Base-by-base conservation (phyloP, 2,888 invertebrate genomes). In the Priocnemis perturbator region DNA sequence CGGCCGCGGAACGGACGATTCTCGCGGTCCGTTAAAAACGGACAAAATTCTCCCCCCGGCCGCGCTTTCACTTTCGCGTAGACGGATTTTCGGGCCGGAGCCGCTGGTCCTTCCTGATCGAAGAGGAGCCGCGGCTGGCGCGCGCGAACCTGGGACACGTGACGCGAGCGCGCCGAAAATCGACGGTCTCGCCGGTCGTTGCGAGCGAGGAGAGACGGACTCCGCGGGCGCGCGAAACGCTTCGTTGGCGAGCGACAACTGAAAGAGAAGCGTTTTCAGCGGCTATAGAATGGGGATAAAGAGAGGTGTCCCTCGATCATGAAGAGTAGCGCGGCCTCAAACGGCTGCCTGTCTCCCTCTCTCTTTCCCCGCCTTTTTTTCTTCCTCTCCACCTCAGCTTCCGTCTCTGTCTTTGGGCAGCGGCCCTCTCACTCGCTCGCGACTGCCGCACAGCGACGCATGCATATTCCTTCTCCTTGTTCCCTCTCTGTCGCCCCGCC, bases 171-270 rank as follows among this genome's bases (percentile, higher is more conserved):
- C 59, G 57, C 44, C 53, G 17, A 20, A 61, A 50, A 48, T 30
- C 19, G 21, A 37, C 53, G 15, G 21, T 45, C n/a, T n/a, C 21
- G 30, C 57, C 60, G 53, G 52, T 17, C 48, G 7, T 37, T 11
- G 37, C 26, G 3, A 3, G 26, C 26, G 26, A 7, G 7, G 7
- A 37, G 37, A 11, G 14, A 7, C 11, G 37, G 37, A 37, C 37
- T 37, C 37, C 4, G 56, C 60, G 69, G 37, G 56, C 60, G 69
- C 78, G 73, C 79, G 81, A 76, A 79, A 81, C 80, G 83, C 80
- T 81, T 81, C 81, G 80, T 83, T 81, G 84, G 79, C 83, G 82
- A 87, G 81, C 83, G 81, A 83, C 84, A 82, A 87, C 87, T 87
- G 87, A 86, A 85, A 83, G 84, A 83, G 76, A 74, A 76, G 68